A percentile compares a stretch with the other conserved stretches of the same genome.
Evolutionary conservation across 2,113 vertebrate species (phyloP).

Genomic region (Orycteropus afer): DNA sequence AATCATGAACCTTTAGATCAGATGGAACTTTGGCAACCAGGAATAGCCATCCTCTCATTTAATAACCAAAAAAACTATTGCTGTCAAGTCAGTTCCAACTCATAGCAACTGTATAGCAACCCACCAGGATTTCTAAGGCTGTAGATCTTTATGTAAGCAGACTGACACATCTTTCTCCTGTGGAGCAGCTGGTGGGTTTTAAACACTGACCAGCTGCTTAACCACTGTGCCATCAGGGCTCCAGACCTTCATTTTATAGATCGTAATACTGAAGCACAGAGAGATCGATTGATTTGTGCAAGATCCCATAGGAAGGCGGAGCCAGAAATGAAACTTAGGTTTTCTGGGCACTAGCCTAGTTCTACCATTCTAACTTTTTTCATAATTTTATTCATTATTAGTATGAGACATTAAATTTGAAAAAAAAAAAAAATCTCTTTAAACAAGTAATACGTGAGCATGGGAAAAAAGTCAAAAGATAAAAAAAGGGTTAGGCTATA

Average conservation of each 20-base stretch:
- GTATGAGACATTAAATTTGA: not conserved
- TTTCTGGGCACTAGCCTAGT: not conserved
- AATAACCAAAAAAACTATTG: not conserved
- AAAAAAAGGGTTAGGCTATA: not conserved
- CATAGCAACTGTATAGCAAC: too few species aligned
- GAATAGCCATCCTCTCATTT: not conserved
- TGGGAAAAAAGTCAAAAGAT: not conserved
- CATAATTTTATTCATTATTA: slow-evolving; percentile 15
- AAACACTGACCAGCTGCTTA: too few species aligned
- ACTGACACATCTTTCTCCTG: too few species aligned
- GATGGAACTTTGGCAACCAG: not conserved
- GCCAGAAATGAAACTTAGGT: not conserved
- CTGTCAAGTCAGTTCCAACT: too few species aligned
- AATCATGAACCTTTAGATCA: not conserved
- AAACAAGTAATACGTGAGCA: not conserved
- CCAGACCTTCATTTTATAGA: not conserved
- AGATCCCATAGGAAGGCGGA: not conserved
- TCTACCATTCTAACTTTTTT: not conserved
- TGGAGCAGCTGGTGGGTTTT: too few species aligned
- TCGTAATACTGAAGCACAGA: not conserved
- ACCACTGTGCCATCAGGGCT: too few species aligned
- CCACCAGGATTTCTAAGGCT: not conserved
- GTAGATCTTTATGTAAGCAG: too few species aligned
- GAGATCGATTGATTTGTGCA: not conserved
- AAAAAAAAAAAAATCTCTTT: not conserved